phyloP scores from a whole-genome alignment of 1,140 invertebrate species.

The Diorhabda sublineata region DNA sequence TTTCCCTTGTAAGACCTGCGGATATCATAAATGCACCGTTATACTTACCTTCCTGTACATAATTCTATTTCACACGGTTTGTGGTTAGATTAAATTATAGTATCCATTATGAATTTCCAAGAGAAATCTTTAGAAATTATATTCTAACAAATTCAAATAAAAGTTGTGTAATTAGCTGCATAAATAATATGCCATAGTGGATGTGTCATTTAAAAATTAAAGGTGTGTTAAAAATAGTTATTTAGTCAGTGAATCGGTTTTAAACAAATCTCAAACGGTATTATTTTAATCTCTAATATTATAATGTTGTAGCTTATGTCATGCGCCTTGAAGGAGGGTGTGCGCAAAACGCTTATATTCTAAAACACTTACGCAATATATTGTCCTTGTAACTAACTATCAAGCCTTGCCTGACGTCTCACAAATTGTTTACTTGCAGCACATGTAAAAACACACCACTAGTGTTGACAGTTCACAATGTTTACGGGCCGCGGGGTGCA shows the following conservation, averaged over 20 bases:
- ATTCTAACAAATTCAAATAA: neutral
- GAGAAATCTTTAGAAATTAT: neutral
- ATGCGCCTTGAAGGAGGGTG: slow-evolving; percentile 39
- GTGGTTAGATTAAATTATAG: slow-evolving; percentile 18
- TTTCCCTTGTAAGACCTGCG: slow-evolving; percentile 31
- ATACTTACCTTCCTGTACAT: slow-evolving; percentile 33
- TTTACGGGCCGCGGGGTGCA: slow-evolving; percentile 4
- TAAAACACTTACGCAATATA: slow-evolving; percentile 46
- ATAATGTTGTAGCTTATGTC: slow-evolving; percentile 30
- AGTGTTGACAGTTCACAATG: slow-evolving; percentile 16
- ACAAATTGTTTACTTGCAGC: slow-evolving; percentile 37
- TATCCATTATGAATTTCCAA: neutral
- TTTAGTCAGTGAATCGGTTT: neutral
- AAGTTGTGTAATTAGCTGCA: neutral
- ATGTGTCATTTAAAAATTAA: neutral
- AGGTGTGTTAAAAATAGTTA: slow-evolving; percentile 4
- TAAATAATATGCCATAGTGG: neutral
- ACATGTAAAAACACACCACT: slow-evolving; percentile 30
- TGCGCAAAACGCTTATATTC: slow-evolving; percentile 40
- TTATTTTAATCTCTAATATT: slow-evolving; percentile 19
- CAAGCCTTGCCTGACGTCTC: slow-evolving; percentile 25
- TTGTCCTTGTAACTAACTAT: slow-evolving; percentile 40
- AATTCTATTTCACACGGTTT: slow-evolving; percentile 20
- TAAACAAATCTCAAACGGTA: neutral
- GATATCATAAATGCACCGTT: slow-evolving; percentile 38